Conservation (phyloP, 2,113 vertebrate species). For the Hystrix cristata region DNA sequence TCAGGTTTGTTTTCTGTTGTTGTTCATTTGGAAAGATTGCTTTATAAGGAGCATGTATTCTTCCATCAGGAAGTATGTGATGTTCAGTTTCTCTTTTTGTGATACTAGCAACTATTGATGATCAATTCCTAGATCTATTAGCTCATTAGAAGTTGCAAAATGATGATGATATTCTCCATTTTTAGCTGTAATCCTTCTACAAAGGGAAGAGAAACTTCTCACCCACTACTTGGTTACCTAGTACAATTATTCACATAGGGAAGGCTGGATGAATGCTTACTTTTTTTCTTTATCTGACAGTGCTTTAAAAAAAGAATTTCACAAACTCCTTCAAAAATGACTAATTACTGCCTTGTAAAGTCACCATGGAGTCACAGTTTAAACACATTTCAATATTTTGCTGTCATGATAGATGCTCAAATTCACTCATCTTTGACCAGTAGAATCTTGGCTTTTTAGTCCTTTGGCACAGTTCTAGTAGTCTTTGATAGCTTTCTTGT, state of each 20-base stretch:
- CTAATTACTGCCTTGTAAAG: not conserved
- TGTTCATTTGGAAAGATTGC: not conserved
- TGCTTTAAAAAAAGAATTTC: not conserved
- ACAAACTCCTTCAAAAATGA: not conserved
- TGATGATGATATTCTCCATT: not conserved
- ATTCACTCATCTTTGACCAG: not conserved
- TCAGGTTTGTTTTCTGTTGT: not conserved
- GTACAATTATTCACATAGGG: not conserved
- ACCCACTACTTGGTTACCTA: not conserved
- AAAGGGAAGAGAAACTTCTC: not conserved
- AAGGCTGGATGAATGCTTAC: not conserved
- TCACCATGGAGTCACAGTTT: constrained; percentile 7
- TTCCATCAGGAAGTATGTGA: not conserved
- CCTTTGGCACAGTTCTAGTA: not conserved
- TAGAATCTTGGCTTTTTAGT: not conserved
- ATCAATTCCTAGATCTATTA: not conserved
- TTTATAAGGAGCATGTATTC: not conserved
- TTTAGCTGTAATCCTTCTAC: not conserved
- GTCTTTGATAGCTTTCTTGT: not conserved
- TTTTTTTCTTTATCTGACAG: not conserved
- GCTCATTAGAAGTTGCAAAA: constrained; percentile 35
- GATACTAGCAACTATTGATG: not conserved
- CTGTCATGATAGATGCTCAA: not conserved
- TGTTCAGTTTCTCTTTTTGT: not conserved
- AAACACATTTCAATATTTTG: not conserved